These are phyloP conservation scores for Chrysomallon squamiferum DNA, from an alignment of 1,140 invertebrate genomes.

Conservation along the genomic window DNA sequence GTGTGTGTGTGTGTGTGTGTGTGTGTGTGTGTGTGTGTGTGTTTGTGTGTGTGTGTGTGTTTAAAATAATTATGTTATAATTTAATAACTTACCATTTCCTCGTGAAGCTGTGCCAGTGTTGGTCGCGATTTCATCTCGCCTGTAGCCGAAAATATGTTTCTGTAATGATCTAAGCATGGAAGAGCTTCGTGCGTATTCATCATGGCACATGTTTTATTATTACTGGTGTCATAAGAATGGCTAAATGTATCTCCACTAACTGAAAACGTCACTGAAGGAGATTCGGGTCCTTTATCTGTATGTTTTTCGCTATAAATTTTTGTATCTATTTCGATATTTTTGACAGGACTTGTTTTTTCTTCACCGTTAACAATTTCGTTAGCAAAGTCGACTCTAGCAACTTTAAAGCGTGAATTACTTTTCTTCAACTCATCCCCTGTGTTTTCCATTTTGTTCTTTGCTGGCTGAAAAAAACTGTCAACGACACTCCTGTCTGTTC, in stretches of 20 bases:
- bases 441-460: conserved; percentile 2
- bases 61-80: no score
- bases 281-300: conserved; percentile 14
- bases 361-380: conserved; percentile 20
- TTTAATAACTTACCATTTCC: conserved; percentile 58
- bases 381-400: conserved; percentile 37
- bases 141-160: conserved; percentile 86
- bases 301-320: conserved; percentile 9
- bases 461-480: not conserved
- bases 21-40: no score
- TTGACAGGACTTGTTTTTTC: conserved; percentile 12
- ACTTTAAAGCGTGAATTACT: conserved; percentile 41
- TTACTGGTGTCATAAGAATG: conserved; percentile 75
- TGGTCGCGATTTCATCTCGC: conserved; percentile 81
- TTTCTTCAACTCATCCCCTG: conserved; percentile 20
- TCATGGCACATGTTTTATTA: conserved; percentile 80
- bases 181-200: conserved; percentile 87
- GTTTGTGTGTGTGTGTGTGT: no score
- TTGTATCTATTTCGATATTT: not conserved
- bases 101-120: conserved; percentile 93
- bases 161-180: conserved; percentile 92
- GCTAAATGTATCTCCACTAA: conserved; percentile 18
- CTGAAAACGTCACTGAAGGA: conserved; percentile 24
- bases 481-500: not conserved
- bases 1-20: no score